phyloP scores from a whole-genome alignment of 1,140 invertebrate species.

The Pristionchus pacificus region DNA sequence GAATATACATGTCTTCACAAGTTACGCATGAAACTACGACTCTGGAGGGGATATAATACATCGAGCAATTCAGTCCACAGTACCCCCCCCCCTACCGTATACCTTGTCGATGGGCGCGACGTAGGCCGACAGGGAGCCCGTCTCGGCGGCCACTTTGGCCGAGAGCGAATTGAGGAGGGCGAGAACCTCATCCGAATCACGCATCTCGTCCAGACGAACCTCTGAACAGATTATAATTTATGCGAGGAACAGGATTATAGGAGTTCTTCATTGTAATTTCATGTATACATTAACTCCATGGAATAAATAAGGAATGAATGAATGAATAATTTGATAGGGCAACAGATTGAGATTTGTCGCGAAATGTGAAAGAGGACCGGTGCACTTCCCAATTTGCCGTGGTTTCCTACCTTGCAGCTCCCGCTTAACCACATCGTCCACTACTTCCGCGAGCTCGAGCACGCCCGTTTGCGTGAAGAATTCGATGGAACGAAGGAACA shows the following conservation, averaged over 20 bases:
- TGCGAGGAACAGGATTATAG: no score
- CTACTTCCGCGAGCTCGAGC: conserved; percentile 17
- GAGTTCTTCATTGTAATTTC: background rate
- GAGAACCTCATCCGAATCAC: background rate
- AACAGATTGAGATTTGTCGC: no score
- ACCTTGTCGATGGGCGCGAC: background rate
- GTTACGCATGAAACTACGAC: no score
- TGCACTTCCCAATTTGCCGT: no score
- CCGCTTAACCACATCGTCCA: background rate
- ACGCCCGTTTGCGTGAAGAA: conserved; percentile 30
- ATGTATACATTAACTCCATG: no score
- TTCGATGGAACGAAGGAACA: conserved; percentile 21
- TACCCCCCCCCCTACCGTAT: no score
- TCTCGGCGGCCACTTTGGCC: background rate
- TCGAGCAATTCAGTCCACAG: no score
- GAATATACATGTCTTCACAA: no score
- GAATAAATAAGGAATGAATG: no score
- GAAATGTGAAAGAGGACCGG: no score
- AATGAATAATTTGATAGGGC: no score
- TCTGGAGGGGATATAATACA: no score
- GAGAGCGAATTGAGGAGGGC: background rate
- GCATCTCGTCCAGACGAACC: background rate
- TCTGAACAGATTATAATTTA: background rate
- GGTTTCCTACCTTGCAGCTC: background rate
- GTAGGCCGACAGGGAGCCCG: background rate